Evolutionary conservation across 2,113 vertebrate genomes (phyloP).

Genomic region (Boleophthalmus pectinirostris): DNA sequence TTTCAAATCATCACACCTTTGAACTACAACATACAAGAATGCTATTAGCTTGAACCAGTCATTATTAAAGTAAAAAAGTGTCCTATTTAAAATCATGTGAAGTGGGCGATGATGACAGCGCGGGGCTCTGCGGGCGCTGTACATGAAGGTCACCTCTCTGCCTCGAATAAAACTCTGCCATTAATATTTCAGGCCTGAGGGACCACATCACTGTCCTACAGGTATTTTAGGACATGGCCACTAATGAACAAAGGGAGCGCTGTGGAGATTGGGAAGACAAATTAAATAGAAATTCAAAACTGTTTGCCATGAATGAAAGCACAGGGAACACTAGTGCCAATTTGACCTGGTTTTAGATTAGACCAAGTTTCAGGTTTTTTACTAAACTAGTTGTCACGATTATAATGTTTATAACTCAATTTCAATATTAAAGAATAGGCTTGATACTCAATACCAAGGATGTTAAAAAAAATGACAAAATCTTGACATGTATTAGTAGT

Average conservation of each 20-base stretch:
- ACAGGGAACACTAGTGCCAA: not conserved
- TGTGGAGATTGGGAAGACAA: not conserved
- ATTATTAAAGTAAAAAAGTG: conserved; percentile 6
- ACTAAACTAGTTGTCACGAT: too few relatives aligned
- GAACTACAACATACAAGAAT: conserved; percentile 1
- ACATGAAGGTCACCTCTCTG: conserved; percentile 63
- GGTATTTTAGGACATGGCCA: conserved; percentile 17
- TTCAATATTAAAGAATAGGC: too few relatives aligned
- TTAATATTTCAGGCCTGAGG: conserved; percentile 65
- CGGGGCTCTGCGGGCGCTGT: conserved; percentile 17
- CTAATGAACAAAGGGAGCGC: not conserved
- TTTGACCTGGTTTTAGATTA: not conserved
- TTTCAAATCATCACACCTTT: conserved; percentile 4
- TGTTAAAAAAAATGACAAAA: too few relatives aligned
- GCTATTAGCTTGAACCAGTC: not conserved
- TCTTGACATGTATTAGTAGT: too few relatives aligned
- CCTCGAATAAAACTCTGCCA: conserved; percentile 59
- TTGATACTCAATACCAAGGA: too few relatives aligned
- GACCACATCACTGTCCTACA: conserved; percentile 23
- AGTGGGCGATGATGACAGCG: conserved; percentile 18
- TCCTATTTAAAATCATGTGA: conserved; percentile 5
- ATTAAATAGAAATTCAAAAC: conserved; percentile 1
- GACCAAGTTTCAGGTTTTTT: not conserved
- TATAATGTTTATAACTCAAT: too few relatives aligned
- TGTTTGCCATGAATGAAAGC: not conserved